These are phyloP conservation scores for Adelges cooleyi DNA, from an alignment of 1,140 invertebrate genomes.

Conservation along the genomic window DNA sequence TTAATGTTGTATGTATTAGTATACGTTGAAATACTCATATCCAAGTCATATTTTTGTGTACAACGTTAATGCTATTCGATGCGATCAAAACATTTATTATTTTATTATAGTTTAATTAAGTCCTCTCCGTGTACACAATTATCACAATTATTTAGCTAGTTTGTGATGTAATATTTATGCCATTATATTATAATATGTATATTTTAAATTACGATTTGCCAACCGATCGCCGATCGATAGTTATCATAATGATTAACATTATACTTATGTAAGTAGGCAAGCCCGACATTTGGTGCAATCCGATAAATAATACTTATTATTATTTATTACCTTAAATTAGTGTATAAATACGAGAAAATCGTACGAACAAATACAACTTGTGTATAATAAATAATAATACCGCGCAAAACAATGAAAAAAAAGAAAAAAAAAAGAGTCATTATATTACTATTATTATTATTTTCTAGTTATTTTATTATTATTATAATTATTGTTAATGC, in stretches of 20 bases:
- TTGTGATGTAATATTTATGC: conserved; percentile 28
- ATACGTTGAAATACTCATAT: background rate
- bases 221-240: background rate
- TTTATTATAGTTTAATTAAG: background rate
- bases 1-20: too few relatives aligned
- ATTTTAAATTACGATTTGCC: conserved; percentile 27
- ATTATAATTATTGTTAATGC: background rate
- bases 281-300: too few relatives aligned
- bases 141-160: conserved; percentile 16
- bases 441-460: conserved; percentile 17
- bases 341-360: background rate
- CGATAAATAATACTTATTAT: too few relatives aligned
- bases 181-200: conserved; percentile 15
- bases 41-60: background rate
- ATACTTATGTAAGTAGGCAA: background rate
- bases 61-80: conserved; percentile 24
- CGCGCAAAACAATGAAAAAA: background rate
- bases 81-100: conserved; percentile 5
- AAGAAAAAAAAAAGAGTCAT: conserved; percentile 7
- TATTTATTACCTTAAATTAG: conserved; percentile 6
- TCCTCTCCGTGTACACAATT: background rate
- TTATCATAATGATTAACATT: background rate
- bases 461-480: background rate
- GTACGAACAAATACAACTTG: too few relatives aligned
- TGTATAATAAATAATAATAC: background rate